Base-by-base conservation (phyloP, 92 coral and sea anemone species). In the Palythoa grandis region DNA sequence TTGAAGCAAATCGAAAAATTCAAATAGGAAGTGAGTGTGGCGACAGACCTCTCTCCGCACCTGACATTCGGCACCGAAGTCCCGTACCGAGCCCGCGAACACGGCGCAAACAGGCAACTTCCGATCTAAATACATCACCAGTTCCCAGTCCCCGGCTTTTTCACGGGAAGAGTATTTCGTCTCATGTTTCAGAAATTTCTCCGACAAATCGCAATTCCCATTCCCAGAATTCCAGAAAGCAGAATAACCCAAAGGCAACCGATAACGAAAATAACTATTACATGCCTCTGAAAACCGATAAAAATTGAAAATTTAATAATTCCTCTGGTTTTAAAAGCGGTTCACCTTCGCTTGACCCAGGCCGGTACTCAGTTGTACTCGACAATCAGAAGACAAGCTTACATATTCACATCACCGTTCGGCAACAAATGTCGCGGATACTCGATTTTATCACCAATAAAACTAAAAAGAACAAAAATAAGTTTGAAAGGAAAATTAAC, bases 11-110 rank as follows among this genome's bases (percentile, higher is more conserved):
- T 6, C 35, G 37, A 17, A 20, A 69, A 4, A 5, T 10, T 43
- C 16, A 43, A 48, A 37, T 2, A 3, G 8, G 48, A 20, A 14
- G 15, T 16, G 52, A 39, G 10, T 16, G 23, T 47, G 63, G 54
- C 20, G 39, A 67, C 24, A 76, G 63, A 3, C 70, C 74, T 14
- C 85, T 4, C 3, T 66, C 85, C 11, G 70, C 39, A 48, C 37
- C 22, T 17, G 73, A 80, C 40, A 25, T 80, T 7, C 52, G 58
- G 40, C 58, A 80, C 38, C 67, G 85, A 22, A 22, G 61, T 25
- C 85, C 85, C 17, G 37, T 67, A 23, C 85, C 85, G 52, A 80
- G 75, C 75, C 85, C 85, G 4, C 74, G 85, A 52, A 65, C 74
- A 5, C 53, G 12, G 53, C 60, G 75, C 35, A 80, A 80, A 78